A percentile compares a stretch with the other conserved stretches of the same genome.
These are phyloP conservation scores for Gambusia holbrooki DNA, from an alignment of 2,113 vertebrate species.

Conservation along the genomic window DNA sequence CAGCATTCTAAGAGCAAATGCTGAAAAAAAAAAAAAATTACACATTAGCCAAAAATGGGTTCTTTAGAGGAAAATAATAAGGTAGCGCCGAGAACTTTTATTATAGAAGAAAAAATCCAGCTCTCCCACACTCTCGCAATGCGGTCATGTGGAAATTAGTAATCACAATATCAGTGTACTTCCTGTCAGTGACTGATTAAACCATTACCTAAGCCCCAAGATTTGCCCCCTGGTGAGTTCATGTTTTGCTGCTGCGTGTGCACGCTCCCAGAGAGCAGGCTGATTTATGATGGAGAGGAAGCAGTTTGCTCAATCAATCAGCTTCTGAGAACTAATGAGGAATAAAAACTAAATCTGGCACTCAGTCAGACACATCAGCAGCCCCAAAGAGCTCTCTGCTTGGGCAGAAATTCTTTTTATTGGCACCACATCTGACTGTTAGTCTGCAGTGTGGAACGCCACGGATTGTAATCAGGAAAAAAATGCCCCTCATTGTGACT, in stretches of 20 bases:
- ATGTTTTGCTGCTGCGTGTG: slow-evolving; percentile 39
- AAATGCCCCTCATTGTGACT: slow-evolving; percentile 52
- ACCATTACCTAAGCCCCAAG: slow-evolving; percentile 64
- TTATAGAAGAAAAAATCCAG: background rate
- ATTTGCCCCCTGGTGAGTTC: slow-evolving; percentile 48
- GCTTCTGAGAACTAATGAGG: slow-evolving; percentile 77
- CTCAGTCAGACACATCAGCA: slow-evolving; percentile 61
- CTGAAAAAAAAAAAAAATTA: background rate
- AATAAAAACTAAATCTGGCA: slow-evolving; percentile 72
- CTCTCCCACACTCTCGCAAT: slow-evolving; percentile 4
- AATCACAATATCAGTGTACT: slow-evolving; percentile 66
- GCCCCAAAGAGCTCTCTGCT: slow-evolving; percentile 34
- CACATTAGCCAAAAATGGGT: background rate
- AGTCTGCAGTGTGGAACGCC: slow-evolving; percentile 29
- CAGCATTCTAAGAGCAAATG: slow-evolving; percentile 2
- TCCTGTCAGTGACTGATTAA: slow-evolving; percentile 76
- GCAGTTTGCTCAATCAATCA: slow-evolving; percentile 70
- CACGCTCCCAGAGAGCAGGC: slow-evolving; percentile 20
- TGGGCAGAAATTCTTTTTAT: slow-evolving; percentile 34
- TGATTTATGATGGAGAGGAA: slow-evolving; percentile 73
- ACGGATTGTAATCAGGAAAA: slow-evolving; percentile 53
- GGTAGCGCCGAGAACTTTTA: background rate
- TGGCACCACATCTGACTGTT: slow-evolving; percentile 60
- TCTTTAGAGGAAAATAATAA: background rate
- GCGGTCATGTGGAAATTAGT: slow-evolving; percentile 52